Evolutionary conservation across 2,888 invertebrate genomes (phyloP).

Genomic region (Pyrochroa serraticornis): DNA sequence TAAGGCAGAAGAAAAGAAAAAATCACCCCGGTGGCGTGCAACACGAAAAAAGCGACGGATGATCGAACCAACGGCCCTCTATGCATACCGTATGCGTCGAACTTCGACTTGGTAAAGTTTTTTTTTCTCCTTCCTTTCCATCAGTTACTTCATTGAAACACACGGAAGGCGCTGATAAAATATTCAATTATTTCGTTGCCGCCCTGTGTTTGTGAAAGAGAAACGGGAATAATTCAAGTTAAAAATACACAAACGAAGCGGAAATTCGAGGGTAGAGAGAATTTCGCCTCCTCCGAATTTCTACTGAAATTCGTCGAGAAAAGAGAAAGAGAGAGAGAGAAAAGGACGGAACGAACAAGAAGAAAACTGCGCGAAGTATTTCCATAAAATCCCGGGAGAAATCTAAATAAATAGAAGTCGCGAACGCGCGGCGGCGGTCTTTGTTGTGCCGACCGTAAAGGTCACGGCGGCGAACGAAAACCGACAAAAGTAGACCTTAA

Average conservation of each 20-base stretch:
- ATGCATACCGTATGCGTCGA: no score
- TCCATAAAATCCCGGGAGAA: slow-evolving; percentile 56
- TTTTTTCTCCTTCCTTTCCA: no score
- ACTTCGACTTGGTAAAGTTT: no score
- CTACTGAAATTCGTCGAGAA: not conserved
- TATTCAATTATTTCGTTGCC: no score
- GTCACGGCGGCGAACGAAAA: slow-evolving; percentile 34
- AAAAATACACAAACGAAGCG: not conserved
- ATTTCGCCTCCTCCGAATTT: not conserved
- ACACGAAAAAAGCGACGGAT: no score
- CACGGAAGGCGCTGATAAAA: no score
- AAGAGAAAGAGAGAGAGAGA: not conserved
- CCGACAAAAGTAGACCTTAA: slow-evolving; percentile 41
- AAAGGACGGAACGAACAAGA: slow-evolving; percentile 38
- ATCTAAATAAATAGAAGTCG: slow-evolving; percentile 54
- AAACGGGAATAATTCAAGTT: not conserved
- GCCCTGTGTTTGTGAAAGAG: no score
- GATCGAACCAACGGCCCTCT: no score
- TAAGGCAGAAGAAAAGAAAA: no score
- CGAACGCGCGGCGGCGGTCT: slow-evolving; percentile 34
- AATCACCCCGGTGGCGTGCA: no score
- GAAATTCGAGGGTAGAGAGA: not conserved
- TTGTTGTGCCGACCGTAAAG: slow-evolving; percentile 48
- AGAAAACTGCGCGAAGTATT: slow-evolving; percentile 56
- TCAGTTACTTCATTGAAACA: no score